phyloP scores from a whole-genome alignment of 2,113 vertebrate species.

The Smithornis capensis region DNA sequence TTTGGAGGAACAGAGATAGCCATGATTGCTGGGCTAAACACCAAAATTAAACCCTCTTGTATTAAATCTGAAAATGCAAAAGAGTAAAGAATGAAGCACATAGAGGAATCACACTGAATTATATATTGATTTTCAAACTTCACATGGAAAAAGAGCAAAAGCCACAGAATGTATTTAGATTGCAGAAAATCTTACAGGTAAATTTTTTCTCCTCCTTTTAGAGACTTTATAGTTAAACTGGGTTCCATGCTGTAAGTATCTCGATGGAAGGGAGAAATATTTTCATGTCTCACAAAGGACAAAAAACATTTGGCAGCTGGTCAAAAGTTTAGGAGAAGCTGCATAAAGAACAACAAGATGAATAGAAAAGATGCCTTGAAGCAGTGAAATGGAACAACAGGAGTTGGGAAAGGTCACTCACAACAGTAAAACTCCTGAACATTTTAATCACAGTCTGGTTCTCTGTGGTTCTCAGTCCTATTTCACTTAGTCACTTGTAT shows the following conservation, averaged over 20 bases:
- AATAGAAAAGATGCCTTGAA: slow-evolving; percentile 4
- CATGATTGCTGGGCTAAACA: background rate
- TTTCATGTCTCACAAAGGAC: background rate
- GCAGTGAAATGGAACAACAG: slow-evolving; percentile 42
- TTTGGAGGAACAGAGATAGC: background rate
- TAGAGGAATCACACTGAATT: background rate
- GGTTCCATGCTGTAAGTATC: background rate
- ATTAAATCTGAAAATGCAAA: background rate
- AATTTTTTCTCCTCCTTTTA: background rate
- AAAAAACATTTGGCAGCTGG: slow-evolving; percentile 1
- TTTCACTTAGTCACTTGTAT: slow-evolving; percentile 1
- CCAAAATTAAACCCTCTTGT: background rate
- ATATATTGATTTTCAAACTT: background rate
- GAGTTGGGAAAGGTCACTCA: slow-evolving; percentile 27
- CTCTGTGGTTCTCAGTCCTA: background rate
- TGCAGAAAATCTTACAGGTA: background rate
- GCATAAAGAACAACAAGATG: slow-evolving; percentile 20
- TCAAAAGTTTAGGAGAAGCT: slow-evolving; percentile 38
- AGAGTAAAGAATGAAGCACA: background rate
- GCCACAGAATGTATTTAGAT: background rate
- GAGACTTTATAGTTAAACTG: background rate
- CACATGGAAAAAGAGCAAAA: background rate
- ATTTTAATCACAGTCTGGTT: slow-evolving; percentile 38
- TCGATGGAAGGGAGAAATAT: slow-evolving; percentile 6
- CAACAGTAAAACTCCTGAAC: slow-evolving; percentile 21